Base-by-base conservation (phyloP, 2,113 vertebrate genomes). In the Beaufortia kweichowensis region DNA sequence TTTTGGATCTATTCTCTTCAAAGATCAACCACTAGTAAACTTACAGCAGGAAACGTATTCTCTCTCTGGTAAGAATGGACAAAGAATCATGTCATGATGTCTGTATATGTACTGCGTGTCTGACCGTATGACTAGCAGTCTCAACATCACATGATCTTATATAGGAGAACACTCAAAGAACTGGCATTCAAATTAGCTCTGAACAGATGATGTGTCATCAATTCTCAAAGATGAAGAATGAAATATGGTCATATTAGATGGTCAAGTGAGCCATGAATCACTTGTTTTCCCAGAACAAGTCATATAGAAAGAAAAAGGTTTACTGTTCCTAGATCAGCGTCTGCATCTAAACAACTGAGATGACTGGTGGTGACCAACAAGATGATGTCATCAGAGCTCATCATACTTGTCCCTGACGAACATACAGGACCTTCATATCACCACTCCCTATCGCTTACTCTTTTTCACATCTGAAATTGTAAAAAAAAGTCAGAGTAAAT, bases 131-230 rank as follows among this genome's bases (percentile, higher is more conserved):
- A 24, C 53, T 23, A 10, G 53, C 21, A 46, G 15, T 1, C 15
- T 46, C 15, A 4, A 46, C 33, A 35, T 35, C 33, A 35, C 33
- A 35, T 9, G 9, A 35, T 1, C 33, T 35, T 46, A 15, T 46
- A 46, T 46, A 46, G 41, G 19, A 53, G 14, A 46, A 46, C 19
- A 5, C 48, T 53, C 19, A 53, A 53, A 21, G 19, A 53, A 53
- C 7, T n/a, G 56, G 6, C 56, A 28, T 17, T 17, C 3, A 59
- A 6, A 28, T 6, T 0, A 26, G 39, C 23, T 39, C 67, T 28
- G 69, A 72, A 43, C 33, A 72, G 53, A 72, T 59, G 69, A 72
- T 72, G 69, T 7, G 10, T 72, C 69, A 72, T 7, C 9, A 19
- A 15, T 72, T 15, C 14, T 59, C 55, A 72, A 59, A 72, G 23